These are phyloP conservation scores for Alosa sapidissima DNA, from an alignment of 2,797 vertebrate genomes.

Conservation along the genomic window DNA sequence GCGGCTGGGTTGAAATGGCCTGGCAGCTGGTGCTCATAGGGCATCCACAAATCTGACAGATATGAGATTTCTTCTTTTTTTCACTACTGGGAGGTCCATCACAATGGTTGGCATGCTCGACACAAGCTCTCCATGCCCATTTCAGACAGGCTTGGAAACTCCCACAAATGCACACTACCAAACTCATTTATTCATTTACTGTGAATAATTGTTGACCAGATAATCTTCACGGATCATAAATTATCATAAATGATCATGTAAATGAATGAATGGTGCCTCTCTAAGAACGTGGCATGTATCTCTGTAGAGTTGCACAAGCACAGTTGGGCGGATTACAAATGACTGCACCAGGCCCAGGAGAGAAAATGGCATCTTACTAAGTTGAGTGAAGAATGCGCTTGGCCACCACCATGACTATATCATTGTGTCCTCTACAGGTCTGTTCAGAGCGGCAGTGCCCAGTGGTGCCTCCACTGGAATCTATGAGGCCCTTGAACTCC, in stretches of 20 bases:
- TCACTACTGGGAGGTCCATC: neutral
- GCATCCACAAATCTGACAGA: conserved; percentile 49
- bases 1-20: conserved; percentile 54
- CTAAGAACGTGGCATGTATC: neutral
- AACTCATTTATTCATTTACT: neutral
- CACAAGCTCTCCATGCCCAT: neutral
- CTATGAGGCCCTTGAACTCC: conserved; percentile 96
- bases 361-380: neutral
- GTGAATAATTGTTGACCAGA: neutral
- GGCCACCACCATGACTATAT: neutral
- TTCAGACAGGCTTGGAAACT: neutral
- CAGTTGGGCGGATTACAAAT: neutral
- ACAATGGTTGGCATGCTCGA: neutral
- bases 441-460: conserved; percentile 97
- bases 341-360: neutral
- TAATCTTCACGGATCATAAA: neutral
- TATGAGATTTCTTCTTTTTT: neutral
- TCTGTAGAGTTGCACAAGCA: neutral
- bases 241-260: neutral
- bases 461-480: conserved; percentile 97
- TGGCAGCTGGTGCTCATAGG: conserved; percentile 35
- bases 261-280: neutral
- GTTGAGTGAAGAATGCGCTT: neutral
- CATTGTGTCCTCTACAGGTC: conserved; percentile 71
- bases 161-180: neutral